Evolutionary conservation across 2,113 vertebrate species (phyloP).

Genomic region (Apeltes quadracus): DNA sequence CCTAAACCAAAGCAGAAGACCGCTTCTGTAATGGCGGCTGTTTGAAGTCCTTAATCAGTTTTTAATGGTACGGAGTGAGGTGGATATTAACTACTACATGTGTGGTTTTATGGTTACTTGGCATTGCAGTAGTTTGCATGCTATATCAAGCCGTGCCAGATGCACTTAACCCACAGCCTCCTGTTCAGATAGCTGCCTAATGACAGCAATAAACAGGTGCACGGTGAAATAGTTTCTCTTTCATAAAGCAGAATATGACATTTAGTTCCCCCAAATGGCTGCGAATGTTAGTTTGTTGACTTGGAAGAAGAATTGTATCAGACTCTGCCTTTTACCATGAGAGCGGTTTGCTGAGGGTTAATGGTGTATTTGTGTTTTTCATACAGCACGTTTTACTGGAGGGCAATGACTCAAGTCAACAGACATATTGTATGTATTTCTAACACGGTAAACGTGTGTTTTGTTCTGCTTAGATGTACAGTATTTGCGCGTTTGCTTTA

Average conservation of each 20-base stretch:
- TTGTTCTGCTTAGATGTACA: slow-evolving; percentile 23
- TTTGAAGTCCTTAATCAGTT: slow-evolving; percentile 78
- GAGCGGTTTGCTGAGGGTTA: slow-evolving; percentile 8
- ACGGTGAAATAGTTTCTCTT: slow-evolving; percentile 43
- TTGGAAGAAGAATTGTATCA: not conserved
- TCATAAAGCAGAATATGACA: slow-evolving; percentile 31
- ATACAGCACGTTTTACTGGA: slow-evolving; percentile 19
- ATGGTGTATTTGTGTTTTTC: slow-evolving; percentile 2
- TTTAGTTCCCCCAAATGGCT: slow-evolving; percentile 24
- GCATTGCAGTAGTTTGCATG: slow-evolving; percentile 66
- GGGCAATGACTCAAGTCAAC: slow-evolving; percentile 33
- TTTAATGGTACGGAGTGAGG: slow-evolving; percentile 68
- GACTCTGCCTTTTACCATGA: slow-evolving; percentile 7
- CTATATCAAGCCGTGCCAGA: slow-evolving; percentile 74
- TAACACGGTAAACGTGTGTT: slow-evolving; percentile 62
- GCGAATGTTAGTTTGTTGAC: slow-evolving; percentile 24
- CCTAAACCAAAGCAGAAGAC: slow-evolving; percentile 61
- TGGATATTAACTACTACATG: slow-evolving; percentile 71
- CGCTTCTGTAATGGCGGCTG: slow-evolving; percentile 60
- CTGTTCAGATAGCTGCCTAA: slow-evolving; percentile 60
- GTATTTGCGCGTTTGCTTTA: not conserved
- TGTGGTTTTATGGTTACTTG: slow-evolving; percentile 79
- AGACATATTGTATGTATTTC: slow-evolving; percentile 46
- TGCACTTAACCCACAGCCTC: slow-evolving; percentile 52
- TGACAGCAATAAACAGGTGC: slow-evolving; percentile 74